Base-by-base conservation (phyloP, 2,113 vertebrate genomes). In the Scortum barcoo region DNA sequence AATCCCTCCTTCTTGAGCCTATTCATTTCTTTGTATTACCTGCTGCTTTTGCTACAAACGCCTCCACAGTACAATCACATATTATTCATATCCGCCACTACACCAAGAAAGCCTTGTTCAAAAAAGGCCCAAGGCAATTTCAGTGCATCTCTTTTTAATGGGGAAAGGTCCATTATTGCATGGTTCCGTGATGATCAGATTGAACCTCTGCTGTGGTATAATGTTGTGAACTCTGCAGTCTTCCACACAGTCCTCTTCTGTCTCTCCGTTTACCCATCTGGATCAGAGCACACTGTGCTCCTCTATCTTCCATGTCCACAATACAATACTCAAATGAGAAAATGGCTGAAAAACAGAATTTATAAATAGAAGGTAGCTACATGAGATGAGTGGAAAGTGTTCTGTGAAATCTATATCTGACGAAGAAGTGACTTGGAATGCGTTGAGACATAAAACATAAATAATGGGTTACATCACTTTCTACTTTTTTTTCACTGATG, bases 41-140 rank as follows among this genome's bases (percentile, higher is more conserved):
- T 76, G 72, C 76, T 75, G 78, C 73, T 84, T 83, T 80, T 68
- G 33, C 58, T 26, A 38, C 53, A 70, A 67, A 76, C 30, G 30
- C 79, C 81, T 87, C 67, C 71, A 56, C 79, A 74, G 42, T 57
- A 85, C 79, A 83, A 48, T 76, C 73, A 40, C 72, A 48, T 65
- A 75, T 76, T 84, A 76, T 85, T 86, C 86, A 77, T 57, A 86
- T 88, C 50, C 26, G 19, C 83, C 76, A 77, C 80, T 68, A 67
- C 40, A 70, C 71, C 17, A 53, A 79, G 71, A 85, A 76, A 83
- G 36, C 66, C 61, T 81, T 76, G 74, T 79, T 79, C 19, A 73
- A 70, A 86, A 85, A 84, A 87, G 57, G 38, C 77, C 74, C 73
- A 65, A 54, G 72, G 76, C 86, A 84, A 88, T 83, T 89, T 85